phyloP scores from a whole-genome alignment of 2,888 invertebrate species.

The Caenorhabditis zanzibari region DNA sequence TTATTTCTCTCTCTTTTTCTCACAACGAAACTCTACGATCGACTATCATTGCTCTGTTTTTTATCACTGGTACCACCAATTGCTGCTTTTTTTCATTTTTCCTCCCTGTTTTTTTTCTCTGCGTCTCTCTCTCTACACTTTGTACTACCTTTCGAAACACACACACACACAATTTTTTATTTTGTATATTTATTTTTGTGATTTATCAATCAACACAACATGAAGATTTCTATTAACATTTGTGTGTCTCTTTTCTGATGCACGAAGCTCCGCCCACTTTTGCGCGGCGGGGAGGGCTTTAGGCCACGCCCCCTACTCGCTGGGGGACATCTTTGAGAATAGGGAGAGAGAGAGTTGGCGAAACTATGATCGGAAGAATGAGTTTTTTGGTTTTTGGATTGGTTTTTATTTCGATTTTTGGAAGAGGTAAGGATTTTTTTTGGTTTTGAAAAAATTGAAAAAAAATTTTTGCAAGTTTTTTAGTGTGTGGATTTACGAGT shows the following conservation, averaged over 20 bases:
- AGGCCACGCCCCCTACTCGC: constrained; percentile 16
- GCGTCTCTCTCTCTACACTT: constrained; percentile 18
- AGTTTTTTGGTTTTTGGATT: neutral
- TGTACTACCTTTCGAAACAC: constrained; percentile 26
- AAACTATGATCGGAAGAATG: neutral
- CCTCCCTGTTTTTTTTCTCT: constrained; percentile 23
- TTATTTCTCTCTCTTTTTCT: neutral
- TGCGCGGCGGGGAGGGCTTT: neutral
- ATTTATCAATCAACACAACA: constrained; percentile 4
- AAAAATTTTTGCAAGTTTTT: neutral
- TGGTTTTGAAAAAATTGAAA: neutral
- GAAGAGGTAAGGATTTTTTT: neutral
- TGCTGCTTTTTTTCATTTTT: neutral
- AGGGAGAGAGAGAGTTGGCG: neutral
- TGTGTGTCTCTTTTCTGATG: too few species aligned
- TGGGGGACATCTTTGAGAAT: constrained; percentile 32
- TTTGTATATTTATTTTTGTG: constrained; percentile 47
- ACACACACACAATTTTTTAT: neutral
- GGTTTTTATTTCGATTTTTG: neutral
- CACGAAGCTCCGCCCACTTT: constrained; percentile 10
- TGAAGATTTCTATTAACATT: too few species aligned
- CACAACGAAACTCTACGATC: neutral
- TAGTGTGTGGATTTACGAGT: neutral
- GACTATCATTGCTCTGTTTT: constrained; percentile 46
- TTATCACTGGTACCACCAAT: constrained; percentile 61